Evolutionary conservation across 2,113 vertebrate genomes (phyloP).

Genomic region (Leptobrachium ailaonicum): DNA sequence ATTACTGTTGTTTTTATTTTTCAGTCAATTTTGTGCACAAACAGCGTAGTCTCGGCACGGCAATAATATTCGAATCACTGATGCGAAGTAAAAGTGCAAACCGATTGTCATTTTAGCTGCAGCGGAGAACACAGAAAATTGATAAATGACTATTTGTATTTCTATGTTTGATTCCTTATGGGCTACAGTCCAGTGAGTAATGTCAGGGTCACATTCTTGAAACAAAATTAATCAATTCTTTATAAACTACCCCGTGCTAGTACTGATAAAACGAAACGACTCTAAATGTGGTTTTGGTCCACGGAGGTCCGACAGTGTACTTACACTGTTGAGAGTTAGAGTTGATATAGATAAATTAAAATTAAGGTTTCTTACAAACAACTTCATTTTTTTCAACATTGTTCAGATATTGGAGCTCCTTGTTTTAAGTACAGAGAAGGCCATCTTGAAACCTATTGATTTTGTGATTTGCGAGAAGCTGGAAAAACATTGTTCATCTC

Average conservation of each 20-base stretch:
- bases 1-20: background rate
- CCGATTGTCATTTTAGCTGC: background rate
- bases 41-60: background rate
- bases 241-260: background rate
- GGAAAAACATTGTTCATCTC: slow-evolving; percentile 4
- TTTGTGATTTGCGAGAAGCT: slow-evolving; percentile 26
- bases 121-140: background rate
- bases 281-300: background rate
- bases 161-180: background rate
- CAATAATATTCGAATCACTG: background rate
- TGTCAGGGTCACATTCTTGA: background rate
- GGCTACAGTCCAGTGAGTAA: background rate
- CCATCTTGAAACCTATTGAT: slow-evolving; percentile 18
- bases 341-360: slow-evolving; percentile 7
- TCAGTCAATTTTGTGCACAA: background rate
- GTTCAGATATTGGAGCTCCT: background rate
- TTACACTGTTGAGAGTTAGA: background rate
- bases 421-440: slow-evolving; percentile 13
- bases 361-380: background rate
- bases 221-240: slow-evolving; percentile 1
- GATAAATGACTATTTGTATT: background rate
- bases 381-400: background rate
- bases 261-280: background rate
- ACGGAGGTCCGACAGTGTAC: background rate
- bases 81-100: background rate